Conservation (phyloP, 2,797 vertebrate genomes). For the Notolepis coatsorum region DNA sequence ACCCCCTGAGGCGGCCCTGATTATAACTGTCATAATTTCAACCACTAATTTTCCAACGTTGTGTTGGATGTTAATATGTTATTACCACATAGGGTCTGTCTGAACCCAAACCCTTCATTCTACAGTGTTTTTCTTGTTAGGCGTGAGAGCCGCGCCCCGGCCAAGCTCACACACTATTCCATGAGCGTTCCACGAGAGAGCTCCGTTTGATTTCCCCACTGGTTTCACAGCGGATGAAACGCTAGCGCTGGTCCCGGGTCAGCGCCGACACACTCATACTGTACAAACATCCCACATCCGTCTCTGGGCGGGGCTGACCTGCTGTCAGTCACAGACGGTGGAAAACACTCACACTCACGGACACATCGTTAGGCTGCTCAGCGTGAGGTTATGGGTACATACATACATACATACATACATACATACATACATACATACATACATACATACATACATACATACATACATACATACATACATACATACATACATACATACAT, state of each 20-base stretch:
- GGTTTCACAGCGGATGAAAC: slow-evolving; percentile 57
- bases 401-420: neutral
- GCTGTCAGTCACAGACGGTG: slow-evolving; percentile 54
- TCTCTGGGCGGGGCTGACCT: slow-evolving; percentile 48
- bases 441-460: neutral
- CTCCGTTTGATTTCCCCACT: slow-evolving; percentile 49
- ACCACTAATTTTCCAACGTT: slow-evolving; percentile 25
- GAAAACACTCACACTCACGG: slow-evolving; percentile 58
- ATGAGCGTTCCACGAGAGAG: slow-evolving; percentile 9
- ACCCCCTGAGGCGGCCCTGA: no score
- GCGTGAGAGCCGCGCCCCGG: slow-evolving; percentile 9
- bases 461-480: no score
- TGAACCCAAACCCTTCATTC: slow-evolving; percentile 24
- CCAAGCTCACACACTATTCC: slow-evolving; percentile 5
- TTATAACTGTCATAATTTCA: slow-evolving; percentile 36
- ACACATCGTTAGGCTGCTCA: slow-evolving; percentile 29
- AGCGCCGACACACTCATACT: slow-evolving; percentile 37
- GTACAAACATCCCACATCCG: slow-evolving; percentile 65
- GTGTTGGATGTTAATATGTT: no score
- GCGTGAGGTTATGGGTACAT: slow-evolving; percentile 33
- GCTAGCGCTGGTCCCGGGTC: slow-evolving; percentile 42
- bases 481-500: neutral
- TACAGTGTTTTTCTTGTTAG: slow-evolving; percentile 43
- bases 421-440: neutral
- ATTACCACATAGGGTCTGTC: slow-evolving; percentile 9